phyloP scores from a whole-genome alignment of 2,113 vertebrate genomes.

The Taurulus bubalis region DNA sequence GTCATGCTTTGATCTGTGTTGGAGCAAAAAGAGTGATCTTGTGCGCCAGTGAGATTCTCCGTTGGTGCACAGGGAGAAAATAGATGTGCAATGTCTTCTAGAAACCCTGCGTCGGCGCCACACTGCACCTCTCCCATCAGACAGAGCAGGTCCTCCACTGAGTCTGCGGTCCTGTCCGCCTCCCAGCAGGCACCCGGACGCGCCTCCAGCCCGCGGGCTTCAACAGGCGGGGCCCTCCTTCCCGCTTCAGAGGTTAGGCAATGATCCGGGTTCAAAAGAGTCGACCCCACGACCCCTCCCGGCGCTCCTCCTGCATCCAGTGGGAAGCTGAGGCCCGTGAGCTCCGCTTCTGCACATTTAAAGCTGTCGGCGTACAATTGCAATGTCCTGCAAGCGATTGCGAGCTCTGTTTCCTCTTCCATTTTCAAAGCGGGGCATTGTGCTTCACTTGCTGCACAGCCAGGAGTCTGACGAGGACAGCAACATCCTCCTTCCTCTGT shows the following conservation, averaged over 20 bases:
- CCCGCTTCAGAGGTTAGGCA: rapidly evolving
- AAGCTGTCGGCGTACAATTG: background rate
- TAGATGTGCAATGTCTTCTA: background rate
- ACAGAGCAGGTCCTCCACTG: background rate
- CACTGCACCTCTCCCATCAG: background rate
- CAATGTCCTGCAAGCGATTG: background rate
- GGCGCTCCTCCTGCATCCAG: background rate
- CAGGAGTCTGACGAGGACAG: background rate
- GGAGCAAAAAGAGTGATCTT: background rate
- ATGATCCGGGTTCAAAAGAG: background rate
- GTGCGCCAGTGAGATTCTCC: background rate
- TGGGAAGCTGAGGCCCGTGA: rapidly evolving
- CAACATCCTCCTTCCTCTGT: constrained; percentile 51
- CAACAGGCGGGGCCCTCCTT: constrained; percentile 14
- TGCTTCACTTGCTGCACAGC: background rate
- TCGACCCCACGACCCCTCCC: rapidly evolving
- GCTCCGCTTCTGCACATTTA: background rate
- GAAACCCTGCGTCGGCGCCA: background rate
- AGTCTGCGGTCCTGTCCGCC: background rate
- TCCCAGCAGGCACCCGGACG: background rate
- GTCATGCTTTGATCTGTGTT: background rate
- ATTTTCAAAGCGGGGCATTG: background rate
- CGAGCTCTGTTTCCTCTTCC: constrained; percentile 49
- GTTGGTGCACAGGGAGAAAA: background rate
- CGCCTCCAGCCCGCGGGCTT: too few relatives aligned